Evolutionary conservation across 2,113 vertebrate species (phyloP).

Genomic region (Chroicocephalus ridibundus): DNA sequence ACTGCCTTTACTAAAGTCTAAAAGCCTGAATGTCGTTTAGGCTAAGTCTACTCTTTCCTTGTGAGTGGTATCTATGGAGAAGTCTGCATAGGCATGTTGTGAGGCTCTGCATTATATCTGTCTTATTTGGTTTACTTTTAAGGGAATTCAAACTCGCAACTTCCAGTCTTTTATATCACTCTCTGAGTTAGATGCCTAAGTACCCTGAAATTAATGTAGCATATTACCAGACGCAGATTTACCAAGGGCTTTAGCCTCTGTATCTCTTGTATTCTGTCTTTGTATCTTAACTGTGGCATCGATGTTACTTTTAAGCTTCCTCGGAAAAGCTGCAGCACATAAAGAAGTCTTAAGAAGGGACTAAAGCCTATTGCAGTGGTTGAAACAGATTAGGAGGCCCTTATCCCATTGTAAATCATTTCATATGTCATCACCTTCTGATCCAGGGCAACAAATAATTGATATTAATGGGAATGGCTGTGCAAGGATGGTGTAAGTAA

Average conservation of each 20-base stretch:
- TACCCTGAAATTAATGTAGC: not conserved
- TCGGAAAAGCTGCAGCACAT: not conserved
- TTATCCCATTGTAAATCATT: slow-evolving; percentile 2
- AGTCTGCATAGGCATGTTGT: not conserved
- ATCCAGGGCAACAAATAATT: slow-evolving; percentile 33
- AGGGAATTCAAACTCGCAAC: not conserved
- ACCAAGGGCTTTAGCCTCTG: not conserved
- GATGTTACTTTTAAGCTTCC: not conserved
- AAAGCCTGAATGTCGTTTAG: not conserved
- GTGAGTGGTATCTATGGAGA: not conserved
- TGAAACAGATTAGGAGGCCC: not conserved
- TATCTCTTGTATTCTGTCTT: not conserved
- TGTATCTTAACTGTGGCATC: not conserved
- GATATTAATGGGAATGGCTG: not conserved
- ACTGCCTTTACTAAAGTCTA: not conserved
- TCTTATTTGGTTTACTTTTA: not conserved
- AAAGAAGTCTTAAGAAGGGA: not conserved
- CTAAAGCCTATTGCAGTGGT: not conserved
- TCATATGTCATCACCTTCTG: slow-evolving; percentile 4
- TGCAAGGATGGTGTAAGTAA: not conserved
- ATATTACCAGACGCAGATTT: not conserved
- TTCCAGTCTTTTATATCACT: not conserved
- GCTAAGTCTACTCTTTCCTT: not conserved
- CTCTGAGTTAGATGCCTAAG: not conserved
- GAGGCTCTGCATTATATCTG: not conserved